Conservation (phyloP, 2,888 invertebrate species). For the Limnephilus rhombicus region DNA sequence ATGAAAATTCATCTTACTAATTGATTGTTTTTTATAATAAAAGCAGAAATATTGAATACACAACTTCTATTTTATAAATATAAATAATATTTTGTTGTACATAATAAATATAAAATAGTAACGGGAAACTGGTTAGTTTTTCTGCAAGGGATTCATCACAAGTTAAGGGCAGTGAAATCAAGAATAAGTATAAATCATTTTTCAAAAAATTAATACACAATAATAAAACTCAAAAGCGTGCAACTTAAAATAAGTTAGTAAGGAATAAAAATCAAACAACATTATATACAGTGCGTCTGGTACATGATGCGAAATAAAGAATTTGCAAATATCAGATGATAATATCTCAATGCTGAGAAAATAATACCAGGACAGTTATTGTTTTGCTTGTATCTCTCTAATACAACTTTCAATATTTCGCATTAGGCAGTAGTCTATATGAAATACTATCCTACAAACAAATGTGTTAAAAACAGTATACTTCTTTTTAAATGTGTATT, state of each 20-base stretch:
- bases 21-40: not conserved
- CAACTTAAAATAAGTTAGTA: not conserved
- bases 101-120: too few relatives aligned
- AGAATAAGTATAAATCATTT: too few relatives aligned
- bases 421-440: not conserved
- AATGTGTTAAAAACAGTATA: not conserved
- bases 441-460: not conserved
- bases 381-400: not conserved
- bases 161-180: not conserved
- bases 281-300: not conserved
- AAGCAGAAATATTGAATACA: not conserved
- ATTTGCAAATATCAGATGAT: not conserved
- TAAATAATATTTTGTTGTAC: too few relatives aligned
- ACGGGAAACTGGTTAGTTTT: too few relatives aligned
- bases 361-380: not conserved
- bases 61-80: too few relatives aligned
- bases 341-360: not conserved
- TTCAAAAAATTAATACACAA: not conserved
- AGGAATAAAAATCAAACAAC: not conserved
- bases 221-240: not conserved
- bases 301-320: not conserved
- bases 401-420: not conserved
- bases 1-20: not conserved
- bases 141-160: not conserved
- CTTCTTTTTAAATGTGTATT: not conserved